A percentile compares a stretch with the other conserved stretches of the same genome.
Evolutionary conservation across 2,113 vertebrate genomes (phyloP).

Genomic region (Plecotus auritus): DNA sequence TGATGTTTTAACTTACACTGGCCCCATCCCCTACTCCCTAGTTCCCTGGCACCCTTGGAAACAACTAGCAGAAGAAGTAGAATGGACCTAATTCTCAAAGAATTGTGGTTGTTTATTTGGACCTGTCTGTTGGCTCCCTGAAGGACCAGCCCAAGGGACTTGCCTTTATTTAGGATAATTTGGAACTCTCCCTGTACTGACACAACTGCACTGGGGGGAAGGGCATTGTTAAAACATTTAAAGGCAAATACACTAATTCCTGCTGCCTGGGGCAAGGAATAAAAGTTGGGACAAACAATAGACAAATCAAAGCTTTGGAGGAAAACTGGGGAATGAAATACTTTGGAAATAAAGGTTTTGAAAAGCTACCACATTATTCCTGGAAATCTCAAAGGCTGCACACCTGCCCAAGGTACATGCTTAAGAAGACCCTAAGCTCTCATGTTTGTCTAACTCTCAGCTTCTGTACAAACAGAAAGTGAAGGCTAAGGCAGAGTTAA

Average conservation of each 20-base stretch:
- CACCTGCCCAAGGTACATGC: neutral
- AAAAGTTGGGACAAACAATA: neutral
- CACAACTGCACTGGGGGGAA: neutral
- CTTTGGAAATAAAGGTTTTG: neutral
- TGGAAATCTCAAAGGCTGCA: neutral
- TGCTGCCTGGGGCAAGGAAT: neutral
- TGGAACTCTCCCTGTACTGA: neutral
- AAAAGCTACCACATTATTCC: neutral
- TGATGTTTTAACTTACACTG: neutral
- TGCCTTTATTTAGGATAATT: slow-evolving; percentile 18
- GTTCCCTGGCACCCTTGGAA: neutral
- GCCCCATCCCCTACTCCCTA: neutral
- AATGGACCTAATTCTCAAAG: neutral
- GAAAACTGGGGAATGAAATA: neutral
- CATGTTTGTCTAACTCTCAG: neutral
- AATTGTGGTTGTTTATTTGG: neutral
- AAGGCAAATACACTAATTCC: neutral
- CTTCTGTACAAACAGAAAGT: neutral
- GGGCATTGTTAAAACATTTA: slow-evolving; percentile 28
- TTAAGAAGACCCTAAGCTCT: neutral
- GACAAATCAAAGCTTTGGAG: neutral
- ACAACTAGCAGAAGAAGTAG: neutral
- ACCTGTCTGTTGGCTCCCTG: neutral
- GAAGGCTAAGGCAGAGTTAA: slow-evolving; percentile 19
- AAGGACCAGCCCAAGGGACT: neutral